Evolutionary conservation across 1,140 invertebrate species (phyloP).

Genomic region (Philotrypesis tridentata): DNA sequence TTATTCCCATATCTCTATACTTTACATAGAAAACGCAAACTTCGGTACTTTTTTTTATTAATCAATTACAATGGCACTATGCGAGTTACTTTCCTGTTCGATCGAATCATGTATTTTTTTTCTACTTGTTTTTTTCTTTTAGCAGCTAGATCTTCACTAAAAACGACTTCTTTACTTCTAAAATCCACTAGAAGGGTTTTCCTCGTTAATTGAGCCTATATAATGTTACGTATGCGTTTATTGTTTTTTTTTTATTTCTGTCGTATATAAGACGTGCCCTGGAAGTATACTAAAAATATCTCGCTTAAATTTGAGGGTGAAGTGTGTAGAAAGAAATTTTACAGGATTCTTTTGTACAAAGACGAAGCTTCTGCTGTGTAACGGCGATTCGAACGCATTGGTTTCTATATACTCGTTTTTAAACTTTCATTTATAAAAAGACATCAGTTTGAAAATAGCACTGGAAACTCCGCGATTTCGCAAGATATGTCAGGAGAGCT

Average conservation of each 20-base stretch:
- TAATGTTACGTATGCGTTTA: constrained; percentile 28
- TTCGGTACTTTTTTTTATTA: constrained; percentile 55
- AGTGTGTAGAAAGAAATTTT: background rate
- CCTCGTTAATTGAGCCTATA: constrained; percentile 18
- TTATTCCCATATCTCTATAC: background rate
- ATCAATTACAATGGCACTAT: constrained; percentile 72
- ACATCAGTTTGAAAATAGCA: background rate
- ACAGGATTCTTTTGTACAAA: background rate
- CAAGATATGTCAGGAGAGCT: background rate
- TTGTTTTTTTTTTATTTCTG: constrained; percentile 10
- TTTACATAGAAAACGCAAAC: constrained; percentile 29
- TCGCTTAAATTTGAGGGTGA: background rate
- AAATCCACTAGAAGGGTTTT: background rate
- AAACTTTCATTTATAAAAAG: background rate
- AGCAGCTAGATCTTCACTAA: background rate
- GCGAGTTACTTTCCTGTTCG: constrained; percentile 54
- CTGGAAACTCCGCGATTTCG: background rate
- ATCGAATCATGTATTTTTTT: constrained; percentile 48
- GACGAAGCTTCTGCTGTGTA: too few species aligned
- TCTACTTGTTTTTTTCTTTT: constrained; percentile 56
- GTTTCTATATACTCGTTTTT: background rate
- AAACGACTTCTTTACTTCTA: background rate
- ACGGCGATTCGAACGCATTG: too few species aligned
- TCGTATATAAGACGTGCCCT: background rate
- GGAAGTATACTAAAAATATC: background rate